Evolutionary conservation across 2,113 vertebrate genomes (phyloP).

Genomic region (Sitta europaea): DNA sequence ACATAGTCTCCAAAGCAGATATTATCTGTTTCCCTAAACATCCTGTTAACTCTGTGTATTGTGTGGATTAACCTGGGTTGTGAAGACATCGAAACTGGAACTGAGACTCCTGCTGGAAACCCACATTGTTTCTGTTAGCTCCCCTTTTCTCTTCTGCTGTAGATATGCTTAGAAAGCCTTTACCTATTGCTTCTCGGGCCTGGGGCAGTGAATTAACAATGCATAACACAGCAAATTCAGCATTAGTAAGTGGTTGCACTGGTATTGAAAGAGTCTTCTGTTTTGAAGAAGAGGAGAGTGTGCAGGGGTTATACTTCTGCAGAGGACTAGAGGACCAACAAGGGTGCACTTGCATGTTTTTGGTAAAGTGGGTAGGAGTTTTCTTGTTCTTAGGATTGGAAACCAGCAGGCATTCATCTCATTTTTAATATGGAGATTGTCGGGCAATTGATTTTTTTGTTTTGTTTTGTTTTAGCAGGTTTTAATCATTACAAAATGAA

Average conservation of each 20-base stretch:
- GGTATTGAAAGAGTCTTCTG: neutral
- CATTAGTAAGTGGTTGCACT: neutral
- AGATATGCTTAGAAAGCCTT: neutral
- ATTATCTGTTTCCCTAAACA: constrained; percentile 32
- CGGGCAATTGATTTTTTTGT: neutral
- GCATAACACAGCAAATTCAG: neutral
- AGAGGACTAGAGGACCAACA: neutral
- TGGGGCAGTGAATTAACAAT: neutral
- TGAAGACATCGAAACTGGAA: neutral
- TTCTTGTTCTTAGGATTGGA: neutral
- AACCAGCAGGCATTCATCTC: accelerated
- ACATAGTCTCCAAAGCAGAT: neutral
- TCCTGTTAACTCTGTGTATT: neutral
- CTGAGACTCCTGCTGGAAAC: neutral
- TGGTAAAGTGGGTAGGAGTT: neutral
- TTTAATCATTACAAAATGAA: neutral
- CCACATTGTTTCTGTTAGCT: neutral
- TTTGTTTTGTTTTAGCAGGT: neutral
- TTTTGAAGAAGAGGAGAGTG: neutral
- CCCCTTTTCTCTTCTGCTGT: neutral
- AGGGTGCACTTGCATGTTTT: neutral
- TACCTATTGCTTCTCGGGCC: neutral
- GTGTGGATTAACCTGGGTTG: neutral
- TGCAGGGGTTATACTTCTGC: neutral
- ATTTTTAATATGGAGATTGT: neutral